Evolutionary conservation across 2,888 invertebrate species (phyloP).

Genomic region (Sisyra terminalis): DNA sequence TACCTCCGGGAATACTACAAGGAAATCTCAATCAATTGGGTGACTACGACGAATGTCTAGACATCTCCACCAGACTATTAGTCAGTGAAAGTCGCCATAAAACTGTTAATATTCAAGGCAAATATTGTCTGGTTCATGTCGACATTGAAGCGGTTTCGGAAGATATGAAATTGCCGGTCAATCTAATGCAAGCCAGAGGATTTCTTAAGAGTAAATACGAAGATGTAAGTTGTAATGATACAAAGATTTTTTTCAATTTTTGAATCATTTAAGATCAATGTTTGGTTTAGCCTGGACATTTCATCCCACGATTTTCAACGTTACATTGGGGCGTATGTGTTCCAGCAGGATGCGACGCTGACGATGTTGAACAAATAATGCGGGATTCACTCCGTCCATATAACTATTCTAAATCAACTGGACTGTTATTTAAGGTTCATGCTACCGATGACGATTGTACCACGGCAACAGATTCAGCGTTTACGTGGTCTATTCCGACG

Average conservation of each 20-base stretch:
- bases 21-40: slow-evolving; percentile 56
- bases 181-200: slow-evolving; percentile 44
- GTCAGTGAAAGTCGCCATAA: slow-evolving; percentile 38
- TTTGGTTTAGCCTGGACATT: slow-evolving; percentile 45
- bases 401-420: slow-evolving; percentile 31
- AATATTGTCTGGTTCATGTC: slow-evolving; percentile 49
- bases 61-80: slow-evolving; percentile 35
- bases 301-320: slow-evolving; percentile 52
- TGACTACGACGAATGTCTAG: slow-evolving; percentile 52
- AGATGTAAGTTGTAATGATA: slow-evolving; percentile 30
- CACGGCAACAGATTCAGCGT: slow-evolving; percentile 22
- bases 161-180: slow-evolving; percentile 42
- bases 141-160: slow-evolving; percentile 40
- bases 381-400: slow-evolving; percentile 40
- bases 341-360: slow-evolving; percentile 42
- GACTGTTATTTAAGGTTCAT: slow-evolving; percentile 38
- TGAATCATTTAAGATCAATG: not conserved
- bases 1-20: slow-evolving; percentile 47
- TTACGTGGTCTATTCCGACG: slow-evolving; percentile 15
- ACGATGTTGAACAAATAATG: slow-evolving; percentile 38
- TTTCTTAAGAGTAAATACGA: slow-evolving; percentile 44
- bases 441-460: slow-evolving; percentile 42
- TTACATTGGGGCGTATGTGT: slow-evolving; percentile 55
- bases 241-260: not conserved
- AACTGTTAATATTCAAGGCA: slow-evolving; percentile 44